Evolutionary conservation across 2,888 invertebrate species (phyloP).

Genomic region (Calameuta idolon): DNA sequence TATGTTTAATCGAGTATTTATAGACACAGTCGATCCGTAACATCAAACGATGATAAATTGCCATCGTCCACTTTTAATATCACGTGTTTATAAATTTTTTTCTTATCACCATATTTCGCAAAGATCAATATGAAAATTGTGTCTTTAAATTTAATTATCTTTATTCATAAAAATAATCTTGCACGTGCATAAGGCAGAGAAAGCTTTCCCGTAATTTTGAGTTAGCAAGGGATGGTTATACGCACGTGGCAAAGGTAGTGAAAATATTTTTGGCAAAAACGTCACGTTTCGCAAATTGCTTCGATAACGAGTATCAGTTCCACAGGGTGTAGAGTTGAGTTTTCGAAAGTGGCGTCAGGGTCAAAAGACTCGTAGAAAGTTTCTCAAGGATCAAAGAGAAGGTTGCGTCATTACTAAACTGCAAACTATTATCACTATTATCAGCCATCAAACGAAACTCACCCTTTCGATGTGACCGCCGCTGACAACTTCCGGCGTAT

Average conservation of each 20-base stretch:
- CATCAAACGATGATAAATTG: neutral
- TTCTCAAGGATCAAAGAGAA: neutral
- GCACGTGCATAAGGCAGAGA: neutral
- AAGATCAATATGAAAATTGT: neutral
- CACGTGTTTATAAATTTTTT: neutral
- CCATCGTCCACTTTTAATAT: neutral
- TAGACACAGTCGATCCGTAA: too few species aligned
- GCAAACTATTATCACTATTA: neutral
- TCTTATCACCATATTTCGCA: neutral
- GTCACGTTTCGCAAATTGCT: neutral
- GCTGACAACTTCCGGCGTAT: conserved; percentile 68
- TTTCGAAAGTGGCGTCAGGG: neutral
- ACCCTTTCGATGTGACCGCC: conserved; percentile 71
- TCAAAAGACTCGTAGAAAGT: neutral
- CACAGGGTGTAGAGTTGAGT: neutral
- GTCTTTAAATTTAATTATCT: neutral
- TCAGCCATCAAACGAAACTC: conserved; percentile 39
- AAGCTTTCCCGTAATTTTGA: neutral
- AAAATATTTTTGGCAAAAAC: neutral
- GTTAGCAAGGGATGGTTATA: neutral
- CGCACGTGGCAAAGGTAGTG: neutral
- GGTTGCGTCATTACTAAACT: neutral
- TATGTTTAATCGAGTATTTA: neutral
- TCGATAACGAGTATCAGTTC: neutral
- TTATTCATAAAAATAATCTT: neutral